phyloP scores from a whole-genome alignment of 2,113 vertebrate genomes.

The Trinectes maculatus region DNA sequence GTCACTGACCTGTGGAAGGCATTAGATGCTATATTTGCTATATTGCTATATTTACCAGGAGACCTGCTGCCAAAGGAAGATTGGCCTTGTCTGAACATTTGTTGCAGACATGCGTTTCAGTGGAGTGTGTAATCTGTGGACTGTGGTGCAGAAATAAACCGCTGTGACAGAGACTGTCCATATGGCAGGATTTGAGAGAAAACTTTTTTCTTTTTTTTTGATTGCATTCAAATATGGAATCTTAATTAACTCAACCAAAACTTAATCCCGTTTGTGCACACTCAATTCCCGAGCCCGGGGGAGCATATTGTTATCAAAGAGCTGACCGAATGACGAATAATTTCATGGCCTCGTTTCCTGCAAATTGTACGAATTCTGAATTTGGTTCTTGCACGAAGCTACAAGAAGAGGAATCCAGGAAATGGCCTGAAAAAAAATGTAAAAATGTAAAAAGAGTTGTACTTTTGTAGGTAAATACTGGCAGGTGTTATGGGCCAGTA shows the following conservation, averaged over 20 bases:
- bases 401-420: conserved; percentile 1
- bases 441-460: conserved; percentile 10
- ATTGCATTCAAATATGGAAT: conserved; percentile 39
- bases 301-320: conserved; percentile 29
- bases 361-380: background rate
- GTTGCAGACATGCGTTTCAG: no score
- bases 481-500: conserved; percentile 17
- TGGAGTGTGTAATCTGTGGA: no score
- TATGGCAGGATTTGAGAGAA: background rate
- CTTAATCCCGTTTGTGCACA: conserved; percentile 32
- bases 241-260: conserved; percentile 44
- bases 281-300: conserved; percentile 1
- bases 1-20: no score
- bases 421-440: conserved; percentile 15
- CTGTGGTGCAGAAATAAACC: no score
- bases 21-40: no score
- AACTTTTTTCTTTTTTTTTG: background rate
- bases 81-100: no score
- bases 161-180: conserved; percentile 6
- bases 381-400: background rate
- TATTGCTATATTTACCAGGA: no score
- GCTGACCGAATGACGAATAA: conserved; percentile 34
- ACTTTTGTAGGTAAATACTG: conserved; percentile 37
- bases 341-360: background rate
- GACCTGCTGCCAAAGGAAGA: no score